Conservation (phyloP, 1,140 invertebrate genomes). For the Lutraria rhynchaena region DNA sequence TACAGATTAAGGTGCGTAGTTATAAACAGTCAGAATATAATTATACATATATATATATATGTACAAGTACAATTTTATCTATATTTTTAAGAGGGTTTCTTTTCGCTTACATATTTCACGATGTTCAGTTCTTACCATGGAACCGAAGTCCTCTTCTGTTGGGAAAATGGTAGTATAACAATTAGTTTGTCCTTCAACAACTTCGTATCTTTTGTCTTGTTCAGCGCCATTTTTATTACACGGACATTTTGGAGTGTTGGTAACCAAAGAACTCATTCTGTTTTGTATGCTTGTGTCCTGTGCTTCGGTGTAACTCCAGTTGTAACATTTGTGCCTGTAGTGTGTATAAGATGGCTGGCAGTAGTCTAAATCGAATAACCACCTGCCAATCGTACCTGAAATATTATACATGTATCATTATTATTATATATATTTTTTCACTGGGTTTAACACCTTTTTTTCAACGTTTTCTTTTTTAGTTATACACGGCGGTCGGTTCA, state of each 20-base stretch:
- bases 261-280: not conserved
- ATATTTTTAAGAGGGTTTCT: no score
- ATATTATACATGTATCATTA: not conserved
- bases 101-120: no score
- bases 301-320: constrained; percentile 2
- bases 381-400: constrained; percentile 14
- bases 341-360: constrained; percentile 11
- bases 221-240: not conserved
- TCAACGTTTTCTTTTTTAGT: no score
- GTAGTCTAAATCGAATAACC: constrained; percentile 13
- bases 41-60: no score
- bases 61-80: no score
- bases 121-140: no score
- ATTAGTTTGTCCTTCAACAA: not conserved
- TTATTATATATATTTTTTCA: no score
- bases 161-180: constrained; percentile 36
- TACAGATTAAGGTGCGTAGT: no score
- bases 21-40: no score
- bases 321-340: constrained; percentile 14
- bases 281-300: not conserved
- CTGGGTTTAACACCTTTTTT: no score
- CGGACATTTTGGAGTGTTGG: constrained; percentile 12
- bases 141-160: not conserved
- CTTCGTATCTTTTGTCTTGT: constrained; percentile 15
- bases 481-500: no score